Percentiles rank a stretch among this genome's conserved stretches.
phyloP scores from a whole-genome alignment of 37 sponge, comb jelly and placozoan species.

The Axinella damicornis region DNA sequence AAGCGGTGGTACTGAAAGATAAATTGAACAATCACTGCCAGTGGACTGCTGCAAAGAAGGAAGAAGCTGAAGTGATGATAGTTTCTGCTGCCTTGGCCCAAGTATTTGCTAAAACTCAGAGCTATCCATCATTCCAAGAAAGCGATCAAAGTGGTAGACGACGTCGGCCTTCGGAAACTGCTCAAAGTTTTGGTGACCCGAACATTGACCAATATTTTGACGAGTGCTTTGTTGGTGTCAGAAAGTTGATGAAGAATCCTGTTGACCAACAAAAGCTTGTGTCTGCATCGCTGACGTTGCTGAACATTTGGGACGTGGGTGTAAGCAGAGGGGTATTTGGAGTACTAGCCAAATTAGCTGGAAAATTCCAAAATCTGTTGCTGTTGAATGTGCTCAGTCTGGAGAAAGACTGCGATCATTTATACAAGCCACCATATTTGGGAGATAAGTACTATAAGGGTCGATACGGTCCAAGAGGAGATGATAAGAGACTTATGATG shows the following conservation, averaged over 20 bases:
- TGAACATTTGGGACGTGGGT: constrained; percentile 3
- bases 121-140: too few species aligned
- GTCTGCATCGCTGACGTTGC: not conserved
- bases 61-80: too few species aligned
- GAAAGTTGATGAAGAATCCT: not conserved
- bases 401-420: not conserved
- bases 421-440: not conserved
- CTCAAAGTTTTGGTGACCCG: not conserved
- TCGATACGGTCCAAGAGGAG: not conserved
- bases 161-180: not conserved
- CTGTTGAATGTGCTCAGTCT: not conserved
- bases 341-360: not conserved
- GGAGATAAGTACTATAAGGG: not conserved
- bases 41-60: too few species aligned
- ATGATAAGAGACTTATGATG: not conserved
- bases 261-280: not conserved
- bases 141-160: too few species aligned
- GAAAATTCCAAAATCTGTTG: not conserved
- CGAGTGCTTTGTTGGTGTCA: not conserved
- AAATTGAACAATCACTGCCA: too few species aligned
- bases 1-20: too few species aligned
- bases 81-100: too few species aligned
- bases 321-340: not conserved
- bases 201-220: not conserved
- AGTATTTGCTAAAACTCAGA: too few species aligned